Evolutionary conservation across 2,113 vertebrate genomes (phyloP), one percentile per base, ranked within the genome.

Genomic region (Microcebus tavaratra): DNA sequence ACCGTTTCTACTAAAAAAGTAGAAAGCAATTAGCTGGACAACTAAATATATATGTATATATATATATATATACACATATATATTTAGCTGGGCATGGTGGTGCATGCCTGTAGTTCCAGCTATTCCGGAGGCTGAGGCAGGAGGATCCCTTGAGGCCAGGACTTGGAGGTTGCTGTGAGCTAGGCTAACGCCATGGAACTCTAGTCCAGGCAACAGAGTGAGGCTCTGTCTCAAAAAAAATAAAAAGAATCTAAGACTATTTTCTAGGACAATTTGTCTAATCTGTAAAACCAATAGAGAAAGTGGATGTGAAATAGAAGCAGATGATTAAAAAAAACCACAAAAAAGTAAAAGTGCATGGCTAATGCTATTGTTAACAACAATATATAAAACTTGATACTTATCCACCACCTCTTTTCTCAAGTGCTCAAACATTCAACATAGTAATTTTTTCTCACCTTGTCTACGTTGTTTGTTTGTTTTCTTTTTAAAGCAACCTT

Each of bases 321-420:
- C 31, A 95, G 55, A 57, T 70, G 29, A 85, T 84, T 81, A 73
- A 87, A 94, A 73, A 42, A 42, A 42, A 1, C 39, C n/a, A 29
- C 45, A 90, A 39, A 48, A 90, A 90, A n/a, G 2, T 15, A 4
- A 84, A 73, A 89, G 55, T 36, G 14, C 10, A 4, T 82, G 39
- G 14, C 11, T 81, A 29, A 76, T 55, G 73, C 27, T 84, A 23
- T 67, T 68, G 29, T 18, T 36, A 75, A 55, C 18, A 84, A 25
- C 39, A 93, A 27, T 57, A 50, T 27, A 67, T 70, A 78, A 86
- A 93, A 72, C 48, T 78, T 89, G 45, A 86, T 65, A 76, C 25
- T 78, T 87, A 63, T 20, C 1, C 29, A 45, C 83, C 50, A 81
- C 31, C 25, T 90, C 61, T 96, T 93, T 96, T 83, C 50, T 95